phyloP scores from a whole-genome alignment of 35 echinoderm and acorn worm genomes.

The Apostichopus japonicus region DNA sequence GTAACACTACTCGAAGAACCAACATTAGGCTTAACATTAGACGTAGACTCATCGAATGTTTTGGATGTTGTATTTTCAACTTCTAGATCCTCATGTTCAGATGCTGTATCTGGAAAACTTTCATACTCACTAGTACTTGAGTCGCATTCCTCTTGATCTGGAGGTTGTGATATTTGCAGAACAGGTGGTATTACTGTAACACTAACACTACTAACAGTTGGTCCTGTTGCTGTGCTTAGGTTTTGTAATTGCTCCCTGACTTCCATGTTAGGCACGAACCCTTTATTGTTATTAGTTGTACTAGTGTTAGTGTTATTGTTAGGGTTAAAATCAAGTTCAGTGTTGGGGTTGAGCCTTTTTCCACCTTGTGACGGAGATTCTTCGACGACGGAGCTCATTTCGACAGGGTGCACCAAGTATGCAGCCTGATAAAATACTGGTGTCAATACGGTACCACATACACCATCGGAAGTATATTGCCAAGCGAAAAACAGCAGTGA shows the following conservation, averaged over 20 bases:
- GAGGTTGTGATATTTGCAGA: conserved; percentile 63
- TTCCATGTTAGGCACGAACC: not conserved
- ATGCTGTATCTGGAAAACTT: conserved; percentile 52
- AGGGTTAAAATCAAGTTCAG: not conserved
- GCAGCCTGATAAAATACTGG: not conserved
- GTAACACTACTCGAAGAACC: not conserved
- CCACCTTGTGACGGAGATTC: not conserved
- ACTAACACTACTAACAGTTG: not conserved
- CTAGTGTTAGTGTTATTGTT: too few species aligned
- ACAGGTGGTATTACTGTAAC: conserved; percentile 54
- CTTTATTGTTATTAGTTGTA: conserved; percentile 5
- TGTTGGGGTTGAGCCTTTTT: conserved; percentile 25
- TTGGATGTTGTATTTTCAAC: not conserved
- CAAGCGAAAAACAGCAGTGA: conserved; percentile 24
- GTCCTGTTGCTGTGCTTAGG: conserved; percentile 4
- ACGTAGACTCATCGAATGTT: not conserved
- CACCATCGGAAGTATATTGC: not conserved
- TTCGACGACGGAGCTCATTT: conserved; percentile 25
- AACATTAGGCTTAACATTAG: not conserved
- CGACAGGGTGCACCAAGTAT: not conserved
- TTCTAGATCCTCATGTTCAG: conserved; percentile 12
- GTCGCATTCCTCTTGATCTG: conserved; percentile 58
- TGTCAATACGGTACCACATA: not conserved
- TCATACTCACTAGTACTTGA: conserved; percentile 57
- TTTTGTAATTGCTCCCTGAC: not conserved